Conservation (phyloP, 1,140 invertebrate genomes). For the Watersipora subatra region DNA sequence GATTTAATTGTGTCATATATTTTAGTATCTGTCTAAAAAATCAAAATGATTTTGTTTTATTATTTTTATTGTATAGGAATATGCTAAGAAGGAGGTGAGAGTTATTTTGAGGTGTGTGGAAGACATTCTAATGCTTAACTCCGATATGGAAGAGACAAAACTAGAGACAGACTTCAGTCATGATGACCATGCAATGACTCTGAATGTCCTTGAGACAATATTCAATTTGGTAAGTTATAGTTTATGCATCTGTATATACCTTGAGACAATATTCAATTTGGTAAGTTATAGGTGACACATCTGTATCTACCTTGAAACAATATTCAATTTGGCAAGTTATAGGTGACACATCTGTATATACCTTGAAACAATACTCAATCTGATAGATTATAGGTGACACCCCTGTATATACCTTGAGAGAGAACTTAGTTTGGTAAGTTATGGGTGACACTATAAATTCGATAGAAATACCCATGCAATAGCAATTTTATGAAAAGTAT, state of each 20-base stretch:
- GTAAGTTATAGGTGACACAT: background rate
- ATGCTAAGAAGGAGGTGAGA: background rate
- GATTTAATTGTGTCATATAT: too few species aligned
- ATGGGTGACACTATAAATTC: too few species aligned
- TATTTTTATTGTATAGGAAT: background rate
- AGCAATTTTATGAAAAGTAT: too few species aligned
- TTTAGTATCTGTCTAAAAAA: too few species aligned
- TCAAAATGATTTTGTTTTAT: too few species aligned
- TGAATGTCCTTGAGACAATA: background rate
- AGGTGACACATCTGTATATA: too few species aligned
- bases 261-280: background rate
- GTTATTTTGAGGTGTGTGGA: background rate
- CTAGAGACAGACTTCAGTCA: background rate
- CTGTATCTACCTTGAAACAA: too few species aligned
- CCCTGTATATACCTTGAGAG: too few species aligned
- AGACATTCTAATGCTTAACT: background rate
- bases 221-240: background rate
- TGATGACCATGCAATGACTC: background rate
- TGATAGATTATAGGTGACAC: background rate
- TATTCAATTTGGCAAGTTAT: background rate
- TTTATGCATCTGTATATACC: too few species aligned
- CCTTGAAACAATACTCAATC: background rate
- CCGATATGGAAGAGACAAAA: background rate
- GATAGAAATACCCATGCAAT: too few species aligned
- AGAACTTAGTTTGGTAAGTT: too few species aligned